Evolutionary conservation across 2,113 vertebrate genomes (phyloP), one percentile per base, ranked within the genome.

Genomic region (Serilophus lunatus): DNA sequence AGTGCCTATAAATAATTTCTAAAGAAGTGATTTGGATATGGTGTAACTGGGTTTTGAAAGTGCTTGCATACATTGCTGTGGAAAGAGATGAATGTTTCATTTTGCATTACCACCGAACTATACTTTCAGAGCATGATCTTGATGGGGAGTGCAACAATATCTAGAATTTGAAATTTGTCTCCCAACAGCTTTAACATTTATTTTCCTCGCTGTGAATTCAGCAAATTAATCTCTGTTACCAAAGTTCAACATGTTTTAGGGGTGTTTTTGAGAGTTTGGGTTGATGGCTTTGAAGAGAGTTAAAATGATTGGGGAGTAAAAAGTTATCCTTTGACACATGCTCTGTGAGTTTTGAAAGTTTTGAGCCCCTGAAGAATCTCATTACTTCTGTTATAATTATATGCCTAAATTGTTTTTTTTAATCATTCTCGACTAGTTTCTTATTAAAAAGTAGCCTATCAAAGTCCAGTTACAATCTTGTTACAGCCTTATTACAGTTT

Each of bases 1-100:
- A 54, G 4, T 51, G 18, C 47, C 38, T 92, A 54, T 95, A 76
- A 95, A 92, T 82, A 95, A 84, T 93, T 94, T 33, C 38, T 85
- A 33, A 95, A 91, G 16, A 51, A 64, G 57, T 31, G 23, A 89
- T 92, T 72, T 65, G 28, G 42, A 18, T 91, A 33, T 65, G 63
- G 25, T 71, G 10, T 88, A 91, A 53, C 54, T 36, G 57, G 65
- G 33, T 57, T 96, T 63, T 72, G 33, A 89, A 88, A 87, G 53
- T 57, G 28, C 61, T 85, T 79, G 31, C 23, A 9, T 76, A 49
- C 6, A 4, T 40, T 65, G 38, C 54, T 72, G 64, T 57, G 35
- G 42, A 85, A 87, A 91, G 77, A 79, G 18, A 38, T 56, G 1
- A 64, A 36, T 78, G 44, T 56, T 91, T 76, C 15, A 61, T 78